Evolutionary conservation across 2,113 vertebrate species (phyloP), one percentile per base, ranked within the genome.

Genomic region (Oryzias woworae): DNA sequence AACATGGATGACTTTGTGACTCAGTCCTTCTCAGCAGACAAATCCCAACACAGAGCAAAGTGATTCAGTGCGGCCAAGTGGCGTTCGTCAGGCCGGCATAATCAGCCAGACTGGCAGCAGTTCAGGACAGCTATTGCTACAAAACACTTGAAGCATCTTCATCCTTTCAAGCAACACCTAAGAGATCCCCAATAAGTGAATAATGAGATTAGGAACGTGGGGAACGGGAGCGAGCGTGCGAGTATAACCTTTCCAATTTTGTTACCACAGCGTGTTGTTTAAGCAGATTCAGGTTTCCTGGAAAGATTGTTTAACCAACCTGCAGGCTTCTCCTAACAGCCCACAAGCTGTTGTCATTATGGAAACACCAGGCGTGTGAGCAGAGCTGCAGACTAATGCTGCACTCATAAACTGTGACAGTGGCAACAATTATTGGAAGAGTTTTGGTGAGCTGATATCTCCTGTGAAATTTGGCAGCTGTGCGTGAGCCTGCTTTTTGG

Each of bases 141-240:
- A 69, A 77, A 85, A 83, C 75, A 72, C 73, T 77, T 74, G 73
- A 74, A 73, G 63, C 53, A 4, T 56, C 13, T 43, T 67, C 69
- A 59, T 80, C 23, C 62, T 69, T 59, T 76, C 77, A 73, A 66
- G 54, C 59, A 13, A 36, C 20, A 47, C 42, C 55, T 51, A 67
- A 57, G 45, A 69, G 66, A 73, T 73, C 68, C 70, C 62, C 57
- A 85, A 81, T 72, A 68, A 69, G 72, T 80, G 78, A 78, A 72
- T 62, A 69, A 71, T 68, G 78, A 66, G 78, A 83, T 78, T 75
- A 77, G 68, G 58, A 74, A 52, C 57, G 61, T 65, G 52, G 20
- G 56, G 52, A 58, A 36, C 46, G 63, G 64, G 75, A 62, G 52
- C 14, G 2, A 71, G 63, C 71, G 74, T 70, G 66, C 43, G 71